Evolutionary conservation across 2,888 invertebrate species (phyloP), one percentile per base, ranked within the genome.

Genomic region (Ecliptopera silaceata): DNA sequence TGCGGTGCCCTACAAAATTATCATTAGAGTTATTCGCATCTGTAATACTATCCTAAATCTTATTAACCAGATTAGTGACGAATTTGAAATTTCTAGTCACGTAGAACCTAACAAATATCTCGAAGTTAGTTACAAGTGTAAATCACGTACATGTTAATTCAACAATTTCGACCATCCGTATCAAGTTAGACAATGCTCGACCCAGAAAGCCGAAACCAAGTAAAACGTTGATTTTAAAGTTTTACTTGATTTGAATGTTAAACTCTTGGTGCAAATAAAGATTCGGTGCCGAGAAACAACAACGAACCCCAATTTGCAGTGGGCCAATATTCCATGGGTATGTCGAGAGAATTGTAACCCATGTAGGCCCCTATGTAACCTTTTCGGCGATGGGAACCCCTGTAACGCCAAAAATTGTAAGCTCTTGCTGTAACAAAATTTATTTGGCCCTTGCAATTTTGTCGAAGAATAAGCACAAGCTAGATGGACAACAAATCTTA

Each of bases 251-350:
- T 54, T 63, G 64, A 71, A 59, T 69, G 72, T 75, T 74, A 73
- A 71, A 74, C 63, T 64, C 44, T 69, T 63, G 64, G 70, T 75
- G 77, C 78, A 72, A 66, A 67, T 65, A 72, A 68, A 67, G 70
- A 71, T 72, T 74, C 70, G 70, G 81, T 84, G 80, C 79, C 75
- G 72, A 73, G 80, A 72, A 61, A 74, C 71, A 79, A 75, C 70
- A 82, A 93, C 93, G 87, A 92, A 93, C 93, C 93, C 93, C 93
- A 93, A 82, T 93, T 92, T 67, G 93, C 93, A 80, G 85, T 80
- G 67, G 92, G 92, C 92, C 93, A 92, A 81, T 90, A 88, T 75
- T 93, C 92, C 92, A 93, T 88, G 69, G 88, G 91, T 72, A 92
- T 81, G 70, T 91, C 87, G 68, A 93, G 84, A 58, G 93, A 89